phyloP scores from a whole-genome alignment of 2,113 vertebrate genomes.

The Neopipo cinnamomea region DNA sequence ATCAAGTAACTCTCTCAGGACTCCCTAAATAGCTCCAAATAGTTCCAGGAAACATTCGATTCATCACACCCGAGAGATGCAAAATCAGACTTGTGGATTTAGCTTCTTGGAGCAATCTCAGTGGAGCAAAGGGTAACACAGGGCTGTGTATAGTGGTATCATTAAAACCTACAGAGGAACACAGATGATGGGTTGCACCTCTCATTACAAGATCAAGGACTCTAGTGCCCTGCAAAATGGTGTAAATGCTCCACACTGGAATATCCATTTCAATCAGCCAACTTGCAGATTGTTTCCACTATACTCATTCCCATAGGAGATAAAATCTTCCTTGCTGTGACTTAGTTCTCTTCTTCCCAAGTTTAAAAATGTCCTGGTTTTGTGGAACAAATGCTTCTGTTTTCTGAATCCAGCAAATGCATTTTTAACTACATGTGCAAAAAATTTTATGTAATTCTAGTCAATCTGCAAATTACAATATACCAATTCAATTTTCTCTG shows the following conservation, averaged over 20 bases:
- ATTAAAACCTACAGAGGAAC: neutral
- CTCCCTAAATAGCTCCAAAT: slow-evolving; percentile 31
- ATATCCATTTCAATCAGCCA: neutral
- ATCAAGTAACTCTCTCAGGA: neutral
- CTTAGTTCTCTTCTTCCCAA: neutral
- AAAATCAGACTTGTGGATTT: neutral
- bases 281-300: slow-evolving; percentile 20
- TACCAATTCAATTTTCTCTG: neutral
- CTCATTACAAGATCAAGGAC: neutral
- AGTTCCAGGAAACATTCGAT: slow-evolving; percentile 38
- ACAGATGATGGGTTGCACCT: neutral
- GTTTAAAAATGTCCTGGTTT: slow-evolving; percentile 8
- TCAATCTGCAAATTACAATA: neutral
- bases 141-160: neutral
- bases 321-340: neutral
- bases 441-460: neutral
- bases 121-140: neutral
- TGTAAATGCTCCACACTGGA: neutral
- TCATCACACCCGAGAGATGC: neutral
- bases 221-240: neutral
- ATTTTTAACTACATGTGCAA: neutral
- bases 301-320: neutral
- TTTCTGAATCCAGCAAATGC: neutral
- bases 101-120: neutral
- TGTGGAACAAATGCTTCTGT: neutral